A percentile compares a stretch with the other conserved stretches of the same genome.
phyloP scores from a whole-genome alignment of 2,888 invertebrate genomes.

The Uropetala carovei region DNA sequence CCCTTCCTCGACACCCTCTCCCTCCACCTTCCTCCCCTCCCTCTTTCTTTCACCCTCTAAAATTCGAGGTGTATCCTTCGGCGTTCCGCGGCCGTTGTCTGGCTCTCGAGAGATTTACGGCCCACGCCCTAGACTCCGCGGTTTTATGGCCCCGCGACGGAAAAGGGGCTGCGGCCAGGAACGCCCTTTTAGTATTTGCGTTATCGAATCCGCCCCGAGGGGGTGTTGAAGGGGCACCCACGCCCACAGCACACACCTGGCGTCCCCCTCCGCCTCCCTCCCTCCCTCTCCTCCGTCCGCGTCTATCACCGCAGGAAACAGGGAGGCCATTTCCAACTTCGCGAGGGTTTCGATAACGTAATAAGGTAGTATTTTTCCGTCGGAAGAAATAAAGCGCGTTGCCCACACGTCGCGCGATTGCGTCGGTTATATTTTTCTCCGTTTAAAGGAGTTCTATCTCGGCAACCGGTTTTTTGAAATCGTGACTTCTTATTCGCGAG shows the following conservation, averaged over 20 bases:
- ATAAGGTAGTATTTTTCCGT: neutral
- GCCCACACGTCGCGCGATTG: constrained; percentile 4
- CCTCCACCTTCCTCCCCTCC: neutral
- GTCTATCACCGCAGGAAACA: neutral
- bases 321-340: neutral
- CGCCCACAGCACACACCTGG: constrained; percentile 23
- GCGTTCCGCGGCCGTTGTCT: constrained; percentile 30
- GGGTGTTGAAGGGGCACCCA: neutral
- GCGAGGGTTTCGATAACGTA: neutral
- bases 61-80: constrained; percentile 29
- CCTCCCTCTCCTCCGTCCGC: neutral
- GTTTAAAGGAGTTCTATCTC: neutral
- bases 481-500: constrained; percentile 8
- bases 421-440: neutral
- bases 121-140: constrained; percentile 17
- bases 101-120: constrained; percentile 14
- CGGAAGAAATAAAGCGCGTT: neutral
- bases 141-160: constrained; percentile 14
- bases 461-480: neutral
- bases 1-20: neutral
- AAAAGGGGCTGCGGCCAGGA: neutral
- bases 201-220: neutral
- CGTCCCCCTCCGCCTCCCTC: neutral
- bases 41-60: constrained; percentile 8
- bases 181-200: constrained; percentile 15